A percentile compares a stretch with the other conserved stretches of the same genome.
Conservation (phyloP, 2,888 invertebrate species). For the Calliopum simillimum region DNA sequence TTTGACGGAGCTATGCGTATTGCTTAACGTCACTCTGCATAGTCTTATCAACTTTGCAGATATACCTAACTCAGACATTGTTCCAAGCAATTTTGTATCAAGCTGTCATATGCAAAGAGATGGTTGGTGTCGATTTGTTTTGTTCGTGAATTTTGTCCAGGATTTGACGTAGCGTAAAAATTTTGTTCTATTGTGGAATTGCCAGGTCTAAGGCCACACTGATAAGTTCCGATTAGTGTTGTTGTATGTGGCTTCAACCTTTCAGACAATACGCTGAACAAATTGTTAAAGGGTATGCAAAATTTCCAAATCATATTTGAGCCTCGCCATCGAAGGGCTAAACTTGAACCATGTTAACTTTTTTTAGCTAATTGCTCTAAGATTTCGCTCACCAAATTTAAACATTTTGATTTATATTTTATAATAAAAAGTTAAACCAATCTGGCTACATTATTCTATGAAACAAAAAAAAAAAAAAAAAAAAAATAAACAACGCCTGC, state of each 20-base stretch:
- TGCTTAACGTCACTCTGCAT: slow-evolving; percentile 25
- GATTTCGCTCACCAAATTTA: too few relatives aligned
- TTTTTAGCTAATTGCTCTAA: too few relatives aligned
- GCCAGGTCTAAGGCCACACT: slow-evolving; percentile 27
- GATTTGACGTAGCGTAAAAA: slow-evolving; percentile 30
- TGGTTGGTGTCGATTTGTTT: slow-evolving; percentile 34
- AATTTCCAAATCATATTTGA: too few relatives aligned
- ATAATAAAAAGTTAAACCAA: too few relatives aligned
- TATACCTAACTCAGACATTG: slow-evolving; percentile 39
- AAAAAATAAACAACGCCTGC: too few relatives aligned
- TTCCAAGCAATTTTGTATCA: slow-evolving; percentile 21
- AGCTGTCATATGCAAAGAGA: slow-evolving; percentile 41
- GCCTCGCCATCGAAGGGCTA: too few relatives aligned
- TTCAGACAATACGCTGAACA: slow-evolving; percentile 20
- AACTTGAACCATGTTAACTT: too few relatives aligned
- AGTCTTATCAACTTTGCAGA: slow-evolving; percentile 34
- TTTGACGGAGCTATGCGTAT: slow-evolving; percentile 18
- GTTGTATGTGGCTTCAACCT: slow-evolving; percentile 19
- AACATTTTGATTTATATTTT: too few relatives aligned
- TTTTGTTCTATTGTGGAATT: slow-evolving; percentile 20
- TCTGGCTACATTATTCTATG: too few relatives aligned
- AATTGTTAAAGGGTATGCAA: too few relatives aligned
- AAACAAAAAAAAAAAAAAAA: too few relatives aligned
- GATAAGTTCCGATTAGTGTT: slow-evolving; percentile 26
- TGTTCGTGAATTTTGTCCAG: slow-evolving; percentile 28